phyloP scores from a whole-genome alignment of 2,113 vertebrate genomes.

The Herpetotheres cachinnans region DNA sequence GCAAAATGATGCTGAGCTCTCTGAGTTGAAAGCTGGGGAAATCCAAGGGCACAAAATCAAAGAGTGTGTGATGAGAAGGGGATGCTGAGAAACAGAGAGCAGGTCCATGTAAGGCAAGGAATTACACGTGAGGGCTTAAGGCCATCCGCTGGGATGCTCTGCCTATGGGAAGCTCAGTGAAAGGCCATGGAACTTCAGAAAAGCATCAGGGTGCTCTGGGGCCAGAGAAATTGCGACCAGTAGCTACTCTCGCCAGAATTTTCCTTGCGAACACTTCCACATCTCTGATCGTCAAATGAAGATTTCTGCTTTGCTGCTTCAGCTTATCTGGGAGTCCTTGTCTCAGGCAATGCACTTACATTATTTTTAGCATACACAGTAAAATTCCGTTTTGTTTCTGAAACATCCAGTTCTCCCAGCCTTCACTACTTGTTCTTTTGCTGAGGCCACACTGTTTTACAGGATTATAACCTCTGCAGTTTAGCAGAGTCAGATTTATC shows the following conservation, averaged over 20 bases:
- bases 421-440: not conserved
- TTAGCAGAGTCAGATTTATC: slow-evolving; percentile 12
- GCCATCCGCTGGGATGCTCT: not conserved
- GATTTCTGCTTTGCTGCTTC: slow-evolving; percentile 43
- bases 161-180: not conserved
- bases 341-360: slow-evolving; percentile 5
- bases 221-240: not conserved
- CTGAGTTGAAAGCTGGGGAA: not conserved
- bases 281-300: not conserved
- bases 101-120: not conserved
- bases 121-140: not conserved
- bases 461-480: slow-evolving; percentile 1
- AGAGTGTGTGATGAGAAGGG: not conserved
- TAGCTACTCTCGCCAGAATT: not conserved
- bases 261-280: not conserved
- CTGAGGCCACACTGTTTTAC: slow-evolving; percentile 9
- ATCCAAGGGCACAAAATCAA: not conserved
- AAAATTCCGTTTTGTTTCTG: slow-evolving; percentile 48
- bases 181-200: not conserved
- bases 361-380: slow-evolving; percentile 43
- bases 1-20: not conserved
- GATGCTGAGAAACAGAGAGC: not conserved
- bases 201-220: not conserved
- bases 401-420: not conserved
- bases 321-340: slow-evolving; percentile 18